Base-by-base conservation (phyloP, 2,888 invertebrate genomes). In the Urechis unicinctus region DNA sequence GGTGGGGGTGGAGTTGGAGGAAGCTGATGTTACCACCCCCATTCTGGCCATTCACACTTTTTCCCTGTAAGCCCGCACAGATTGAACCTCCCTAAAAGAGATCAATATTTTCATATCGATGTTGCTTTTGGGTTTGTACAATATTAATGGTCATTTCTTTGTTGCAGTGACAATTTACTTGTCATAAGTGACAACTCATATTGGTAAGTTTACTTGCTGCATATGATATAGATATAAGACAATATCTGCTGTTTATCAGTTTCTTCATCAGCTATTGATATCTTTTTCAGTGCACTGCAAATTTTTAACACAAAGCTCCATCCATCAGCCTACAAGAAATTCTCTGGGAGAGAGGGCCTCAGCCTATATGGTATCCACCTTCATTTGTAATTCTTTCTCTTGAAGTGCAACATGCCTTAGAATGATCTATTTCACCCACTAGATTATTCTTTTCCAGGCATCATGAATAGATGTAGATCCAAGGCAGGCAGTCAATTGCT, bases 281-380 rank as follows among this genome's bases (percentile, higher is more conserved):
- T 9, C 26, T 3, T 25, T 49, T 52, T 2, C 54, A 64, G 64
- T 28, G 86, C 87, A 0, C 79, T 93, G 43, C 87, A 89, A 74
- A 85, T 93, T 61, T 88, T 91, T 75, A 84, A 85, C 60, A 81
- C 83, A 2, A 82, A 84, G 52, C 81, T 84, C 1, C 89, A 89
- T 69, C 89, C 89, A 6, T 87, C 88, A 57, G 83, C 83, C 31
- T 88, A 86, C 73, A 88, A 87, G 74, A 82, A 83, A 58, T 86
- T 86, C 4, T 80, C 80, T 29, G 81, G 80, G 1, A 84, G 84
- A 67, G 88, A 89, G 73, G 88, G 88, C 0, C 79, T 87, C 26
- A 88, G 88, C 68, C 78, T 91, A 2, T 89, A 36, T 36, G 36
- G 36, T 9, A 36, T 36, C 9, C 36, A 36, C 9, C 17, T 36